These are phyloP conservation scores for Conomelus anceps DNA, from an alignment of 2,888 invertebrate species.

Conservation along the genomic window DNA sequence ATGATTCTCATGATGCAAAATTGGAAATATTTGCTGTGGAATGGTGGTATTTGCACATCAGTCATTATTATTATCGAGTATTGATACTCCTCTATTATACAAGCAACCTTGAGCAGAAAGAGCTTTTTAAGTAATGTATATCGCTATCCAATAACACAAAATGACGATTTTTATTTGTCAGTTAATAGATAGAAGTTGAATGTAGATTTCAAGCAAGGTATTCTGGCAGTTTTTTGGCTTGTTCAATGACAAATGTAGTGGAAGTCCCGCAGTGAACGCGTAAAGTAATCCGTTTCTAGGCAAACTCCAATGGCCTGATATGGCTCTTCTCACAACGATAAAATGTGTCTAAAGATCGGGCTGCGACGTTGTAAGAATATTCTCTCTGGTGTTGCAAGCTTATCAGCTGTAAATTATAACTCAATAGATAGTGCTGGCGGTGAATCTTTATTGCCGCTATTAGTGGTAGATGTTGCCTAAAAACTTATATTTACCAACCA, in stretches of 20 bases:
- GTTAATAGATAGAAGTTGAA: background rate
- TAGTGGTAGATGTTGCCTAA: background rate
- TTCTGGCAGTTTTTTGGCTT: background rate
- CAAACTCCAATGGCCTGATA: background rate
- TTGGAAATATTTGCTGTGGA: too few relatives aligned
- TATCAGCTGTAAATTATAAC: background rate
- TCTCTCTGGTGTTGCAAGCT: background rate
- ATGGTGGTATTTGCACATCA: too few relatives aligned
- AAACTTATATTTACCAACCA: background rate
- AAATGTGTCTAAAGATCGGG: background rate
- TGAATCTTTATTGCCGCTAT: background rate
- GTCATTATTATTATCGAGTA: too few relatives aligned
- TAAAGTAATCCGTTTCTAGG: background rate
- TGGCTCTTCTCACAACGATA: background rate
- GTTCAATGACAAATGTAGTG: background rate
- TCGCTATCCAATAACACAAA: background rate
- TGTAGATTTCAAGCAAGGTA: background rate
- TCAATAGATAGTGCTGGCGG: background rate
- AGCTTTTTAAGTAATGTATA: background rate
- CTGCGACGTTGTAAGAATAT: background rate
- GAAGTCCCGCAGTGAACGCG: background rate
- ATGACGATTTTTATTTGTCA: background rate
- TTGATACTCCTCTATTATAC: too few relatives aligned
- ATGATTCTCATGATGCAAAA: too few relatives aligned
- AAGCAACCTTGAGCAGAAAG: background rate